A percentile compares a stretch with the other conserved stretches of the same genome.
Evolutionary conservation across 1,140 invertebrate species (phyloP).

Genomic region (Listronotus bonariensis): DNA sequence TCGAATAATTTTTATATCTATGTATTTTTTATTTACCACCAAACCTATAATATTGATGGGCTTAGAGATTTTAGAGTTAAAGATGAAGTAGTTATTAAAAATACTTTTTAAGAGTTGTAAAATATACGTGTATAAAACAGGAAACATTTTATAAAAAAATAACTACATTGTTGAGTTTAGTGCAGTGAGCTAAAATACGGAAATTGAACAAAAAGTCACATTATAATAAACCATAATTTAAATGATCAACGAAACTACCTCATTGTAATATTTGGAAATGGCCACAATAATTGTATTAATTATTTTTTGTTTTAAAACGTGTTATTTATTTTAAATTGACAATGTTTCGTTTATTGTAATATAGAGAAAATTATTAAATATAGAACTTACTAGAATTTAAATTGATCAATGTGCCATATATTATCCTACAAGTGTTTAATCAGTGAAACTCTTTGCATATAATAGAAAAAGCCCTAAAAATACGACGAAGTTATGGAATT

Average conservation of each 20-base stretch:
- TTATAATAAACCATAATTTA: background rate
- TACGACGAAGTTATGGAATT: too few relatives aligned
- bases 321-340: too few relatives aligned
- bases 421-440: too few relatives aligned
- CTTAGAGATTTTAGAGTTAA: conserved; percentile 14
- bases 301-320: too few relatives aligned
- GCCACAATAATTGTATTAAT: too few relatives aligned
- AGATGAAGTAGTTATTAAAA: background rate
- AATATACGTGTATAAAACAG: background rate
- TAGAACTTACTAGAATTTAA: too few relatives aligned
- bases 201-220: background rate
- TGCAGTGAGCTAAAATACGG: conserved; percentile 4
- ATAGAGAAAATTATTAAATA: too few relatives aligned
- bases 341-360: too few relatives aligned
- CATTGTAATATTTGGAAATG: conserved; percentile 16
- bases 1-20: background rate
- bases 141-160: background rate
- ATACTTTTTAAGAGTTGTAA: too few relatives aligned
- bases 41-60: conserved; percentile 15
- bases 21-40: background rate
- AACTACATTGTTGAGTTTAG: background rate
- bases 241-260: conserved; percentile 20
- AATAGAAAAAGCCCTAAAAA: too few relatives aligned
- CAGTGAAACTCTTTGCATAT: too few relatives aligned
- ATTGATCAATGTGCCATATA: too few relatives aligned